Percentiles rank a stretch among this genome's conserved stretches.
phyloP scores from a whole-genome alignment of 2,888 invertebrate species.

The Amphipoea lucens region DNA sequence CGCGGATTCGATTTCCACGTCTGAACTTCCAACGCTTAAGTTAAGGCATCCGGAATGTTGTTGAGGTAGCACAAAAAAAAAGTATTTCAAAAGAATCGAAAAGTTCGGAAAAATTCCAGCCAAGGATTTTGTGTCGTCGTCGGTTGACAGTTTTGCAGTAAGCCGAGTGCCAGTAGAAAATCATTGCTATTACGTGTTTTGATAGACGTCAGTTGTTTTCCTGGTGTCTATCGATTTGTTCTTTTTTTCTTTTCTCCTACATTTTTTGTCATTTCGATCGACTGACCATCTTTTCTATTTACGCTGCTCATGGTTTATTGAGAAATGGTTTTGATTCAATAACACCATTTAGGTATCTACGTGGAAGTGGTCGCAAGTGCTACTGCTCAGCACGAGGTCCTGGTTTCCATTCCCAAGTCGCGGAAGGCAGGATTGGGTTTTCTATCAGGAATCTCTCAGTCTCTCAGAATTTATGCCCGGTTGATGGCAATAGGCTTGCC shows the following conservation, averaged over 20 bases:
- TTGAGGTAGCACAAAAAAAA: constrained; percentile 63
- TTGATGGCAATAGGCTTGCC: not conserved
- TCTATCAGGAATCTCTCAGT: not conserved
- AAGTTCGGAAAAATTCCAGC: constrained; percentile 71
- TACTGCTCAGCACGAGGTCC: too few species aligned
- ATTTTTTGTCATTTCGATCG: not conserved
- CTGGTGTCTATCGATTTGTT: not conserved
- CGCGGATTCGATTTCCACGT: constrained; percentile 52
- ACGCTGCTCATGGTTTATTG: not conserved
- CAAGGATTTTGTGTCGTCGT: constrained; percentile 71
- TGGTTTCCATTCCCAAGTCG: too few species aligned
- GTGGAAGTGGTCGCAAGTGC: too few species aligned
- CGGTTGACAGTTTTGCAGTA: constrained; percentile 78
- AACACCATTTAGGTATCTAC: too few species aligned
- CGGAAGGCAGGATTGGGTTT: too few species aligned
- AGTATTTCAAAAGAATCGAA: constrained; percentile 67
- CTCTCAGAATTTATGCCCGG: not conserved
- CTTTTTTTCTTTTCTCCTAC: not conserved
- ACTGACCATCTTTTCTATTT: not conserved
- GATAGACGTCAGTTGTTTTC: constrained; percentile 36
- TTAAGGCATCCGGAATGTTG: constrained; percentile 58
- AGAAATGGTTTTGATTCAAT: not conserved
- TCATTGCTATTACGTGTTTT: constrained; percentile 67
- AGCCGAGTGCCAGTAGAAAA: constrained; percentile 71
- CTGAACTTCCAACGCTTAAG: constrained; percentile 56